Evolutionary conservation across 2,797 vertebrate species (phyloP).

Genomic region (Gymnothorax reevesii): DNA sequence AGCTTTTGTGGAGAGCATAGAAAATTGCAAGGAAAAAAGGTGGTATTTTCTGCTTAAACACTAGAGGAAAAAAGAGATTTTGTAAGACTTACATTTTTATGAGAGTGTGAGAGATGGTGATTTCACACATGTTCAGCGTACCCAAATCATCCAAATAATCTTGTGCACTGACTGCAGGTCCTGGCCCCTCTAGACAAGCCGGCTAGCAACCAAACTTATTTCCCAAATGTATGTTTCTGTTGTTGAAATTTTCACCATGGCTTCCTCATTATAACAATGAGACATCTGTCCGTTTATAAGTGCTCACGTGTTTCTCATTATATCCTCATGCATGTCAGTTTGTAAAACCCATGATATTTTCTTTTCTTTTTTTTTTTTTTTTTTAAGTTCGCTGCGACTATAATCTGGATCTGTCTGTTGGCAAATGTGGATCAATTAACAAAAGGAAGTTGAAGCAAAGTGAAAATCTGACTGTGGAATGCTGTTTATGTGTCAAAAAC

Average conservation of each 20-base stretch:
- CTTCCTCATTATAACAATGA: constrained; percentile 8
- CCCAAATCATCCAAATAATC: background rate
- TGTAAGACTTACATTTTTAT: too few species aligned
- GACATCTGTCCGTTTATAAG: background rate
- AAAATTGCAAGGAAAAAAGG: too few species aligned
- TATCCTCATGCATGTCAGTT: background rate
- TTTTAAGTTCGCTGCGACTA: background rate
- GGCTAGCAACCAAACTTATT: constrained; percentile 24
- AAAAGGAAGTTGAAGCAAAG: background rate
- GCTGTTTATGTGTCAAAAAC: background rate
- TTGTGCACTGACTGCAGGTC: background rate
- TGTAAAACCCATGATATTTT: background rate
- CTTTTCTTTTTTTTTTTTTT: background rate
- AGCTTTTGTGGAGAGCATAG: too few species aligned
- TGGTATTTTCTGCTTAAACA: too few species aligned
- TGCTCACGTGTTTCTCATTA: background rate
- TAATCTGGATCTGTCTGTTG: background rate
- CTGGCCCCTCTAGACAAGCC: constrained; percentile 9
- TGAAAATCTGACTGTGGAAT: background rate
- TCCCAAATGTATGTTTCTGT: constrained; percentile 27
- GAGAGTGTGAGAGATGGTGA: too few species aligned
- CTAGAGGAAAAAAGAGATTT: too few species aligned
- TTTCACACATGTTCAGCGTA: background rate
- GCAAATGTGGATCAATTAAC: background rate
- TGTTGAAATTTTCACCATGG: constrained; percentile 23